Base-by-base conservation (phyloP, 1,140 invertebrate genomes). In the Carcinoscorpius rotundicauda region DNA sequence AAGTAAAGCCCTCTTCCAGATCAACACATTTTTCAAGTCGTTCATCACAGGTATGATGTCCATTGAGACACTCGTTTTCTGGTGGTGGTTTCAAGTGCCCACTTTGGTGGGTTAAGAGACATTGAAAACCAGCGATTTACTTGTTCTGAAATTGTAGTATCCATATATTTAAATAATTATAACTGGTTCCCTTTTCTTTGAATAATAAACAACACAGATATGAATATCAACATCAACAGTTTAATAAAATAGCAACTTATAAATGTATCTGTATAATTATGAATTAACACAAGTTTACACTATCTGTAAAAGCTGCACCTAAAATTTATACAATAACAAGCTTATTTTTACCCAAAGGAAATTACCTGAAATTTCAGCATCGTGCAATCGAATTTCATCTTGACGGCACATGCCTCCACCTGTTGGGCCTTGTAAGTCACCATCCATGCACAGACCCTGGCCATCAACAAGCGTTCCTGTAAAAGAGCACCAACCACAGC, bases 41-140 rank as follows among this genome's bases (percentile, higher is more conserved):
- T 0, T 82, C 77, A 74, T 93, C 86, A 76, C 94, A 97, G 50
- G 85, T 89, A 73, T 97, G 93, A 76, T 97, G 93, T 8, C 84
- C 83, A 75, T 97, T 97, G 49, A 80, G 75, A 75, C 94, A 98
- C 78, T 98, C 94, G 75, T 98, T 89, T 79, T 98, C 94, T 0
- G 86, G 84, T 3, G 93, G 93, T 77, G 93, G 96, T 52, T 82
- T 81, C 0, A 88, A 83, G 72, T 93, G 92, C 82, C 92, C 93
- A 97, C 9, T 69, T 60, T 6, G 71, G 69, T 55, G 64, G 58
- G 49, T 64, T 65, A 52, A 62, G 63, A 29, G 62, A 71, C 58
- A 60, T 49, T 50, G 62, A 55, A 51, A 64, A 66, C 66, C 70
- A 71, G 29, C 58, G 58, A 4, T 52, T 8, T 4, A 60, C 68